Conservation (phyloP, 2,113 vertebrate genomes). For the Castor canadensis region DNA sequence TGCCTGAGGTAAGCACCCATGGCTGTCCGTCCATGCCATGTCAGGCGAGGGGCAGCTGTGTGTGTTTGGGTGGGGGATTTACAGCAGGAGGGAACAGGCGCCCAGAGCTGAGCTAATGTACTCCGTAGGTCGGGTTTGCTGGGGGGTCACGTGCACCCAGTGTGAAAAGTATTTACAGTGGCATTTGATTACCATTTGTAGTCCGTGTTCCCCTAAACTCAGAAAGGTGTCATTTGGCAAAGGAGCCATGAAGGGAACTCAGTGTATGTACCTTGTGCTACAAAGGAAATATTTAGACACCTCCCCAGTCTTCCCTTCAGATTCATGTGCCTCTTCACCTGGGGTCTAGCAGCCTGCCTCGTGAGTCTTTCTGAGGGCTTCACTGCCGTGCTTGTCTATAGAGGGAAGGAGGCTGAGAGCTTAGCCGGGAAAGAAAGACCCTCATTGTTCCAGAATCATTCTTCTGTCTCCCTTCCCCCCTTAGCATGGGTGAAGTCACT, state of each 20-base stretch:
- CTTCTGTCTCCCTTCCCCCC: background rate
- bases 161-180: background rate
- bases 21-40: accelerated
- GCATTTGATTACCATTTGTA: background rate
- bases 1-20: accelerated
- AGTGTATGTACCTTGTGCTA: background rate
- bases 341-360: background rate
- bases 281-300: background rate
- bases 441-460: background rate
- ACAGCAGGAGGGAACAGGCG: background rate
- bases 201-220: background rate
- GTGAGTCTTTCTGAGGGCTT: background rate
- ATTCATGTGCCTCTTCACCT: background rate
- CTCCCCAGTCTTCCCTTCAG: accelerated
- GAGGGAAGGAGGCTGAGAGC: background rate
- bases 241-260: background rate
- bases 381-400: background rate
- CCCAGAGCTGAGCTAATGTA: background rate
- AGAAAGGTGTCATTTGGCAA: background rate
- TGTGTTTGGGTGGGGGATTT: too few relatives aligned
- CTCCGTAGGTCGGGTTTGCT: background rate
- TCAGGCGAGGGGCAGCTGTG: too few relatives aligned
- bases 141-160: background rate
- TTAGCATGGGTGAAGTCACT: background rate
- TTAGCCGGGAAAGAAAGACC: background rate